Conservation (phyloP, 2,113 vertebrate genomes). For the Oncorhynchus nerka region DNA sequence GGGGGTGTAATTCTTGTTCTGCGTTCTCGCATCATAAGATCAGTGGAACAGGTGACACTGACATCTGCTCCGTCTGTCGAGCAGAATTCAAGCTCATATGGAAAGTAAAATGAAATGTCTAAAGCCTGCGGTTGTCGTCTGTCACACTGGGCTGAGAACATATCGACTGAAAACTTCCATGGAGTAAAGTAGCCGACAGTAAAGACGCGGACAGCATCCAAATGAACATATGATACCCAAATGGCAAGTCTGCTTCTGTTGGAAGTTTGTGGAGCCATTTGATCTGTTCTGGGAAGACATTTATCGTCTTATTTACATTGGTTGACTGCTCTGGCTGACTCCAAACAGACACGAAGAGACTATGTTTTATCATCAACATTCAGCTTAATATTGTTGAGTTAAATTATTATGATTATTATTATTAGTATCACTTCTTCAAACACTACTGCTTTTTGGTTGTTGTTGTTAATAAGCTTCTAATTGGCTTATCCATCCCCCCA, state of each 20-base stretch:
- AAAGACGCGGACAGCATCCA: neutral
- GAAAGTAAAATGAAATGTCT: neutral
- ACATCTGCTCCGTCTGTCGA: neutral
- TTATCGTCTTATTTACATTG: neutral
- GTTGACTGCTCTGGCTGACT: neutral
- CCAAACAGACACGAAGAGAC: neutral
- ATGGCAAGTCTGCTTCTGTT: neutral
- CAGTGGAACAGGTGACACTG: neutral
- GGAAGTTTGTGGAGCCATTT: neutral
- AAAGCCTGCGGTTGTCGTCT: neutral
- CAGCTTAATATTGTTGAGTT: conserved; percentile 31
- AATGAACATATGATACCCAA: too few species aligned
- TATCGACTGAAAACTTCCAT: neutral
- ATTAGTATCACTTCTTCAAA: conserved; percentile 56
- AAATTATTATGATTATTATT: conserved; percentile 25
- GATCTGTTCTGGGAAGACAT: too few species aligned
- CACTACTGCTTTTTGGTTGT: conserved; percentile 59
- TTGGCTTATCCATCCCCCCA: too few species aligned
- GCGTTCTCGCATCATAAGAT: neutral
- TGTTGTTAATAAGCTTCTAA: neutral
- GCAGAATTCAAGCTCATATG: neutral
- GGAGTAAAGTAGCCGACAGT: neutral
- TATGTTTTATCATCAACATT: conserved; percentile 33
- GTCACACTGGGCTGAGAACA: neutral
- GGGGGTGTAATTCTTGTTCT: neutral